phyloP scores from a whole-genome alignment of 2,797 vertebrate species.

The Myotis findleyi region DNA sequence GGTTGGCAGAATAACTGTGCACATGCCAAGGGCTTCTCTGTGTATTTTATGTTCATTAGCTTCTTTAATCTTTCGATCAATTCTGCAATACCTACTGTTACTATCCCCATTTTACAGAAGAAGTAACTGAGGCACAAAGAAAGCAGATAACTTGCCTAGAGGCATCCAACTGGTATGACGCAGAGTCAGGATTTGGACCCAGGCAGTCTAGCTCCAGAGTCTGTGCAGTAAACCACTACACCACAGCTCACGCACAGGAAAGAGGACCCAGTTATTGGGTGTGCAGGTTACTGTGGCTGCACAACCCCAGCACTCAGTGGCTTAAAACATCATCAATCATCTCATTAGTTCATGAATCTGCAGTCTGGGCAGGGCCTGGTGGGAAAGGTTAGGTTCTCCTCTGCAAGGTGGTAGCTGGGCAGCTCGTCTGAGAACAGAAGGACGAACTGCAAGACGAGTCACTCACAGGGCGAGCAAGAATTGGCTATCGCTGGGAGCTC shows the following conservation, averaged over 20 bases:
- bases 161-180: not conserved
- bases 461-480: not conserved
- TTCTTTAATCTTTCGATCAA: not conserved
- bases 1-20: not conserved
- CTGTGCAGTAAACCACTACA: not conserved
- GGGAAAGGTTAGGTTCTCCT: not conserved
- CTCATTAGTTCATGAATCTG: not conserved
- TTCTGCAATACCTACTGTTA: not conserved
- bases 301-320: not conserved
- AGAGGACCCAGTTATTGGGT: not conserved
- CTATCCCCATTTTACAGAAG: not conserved
- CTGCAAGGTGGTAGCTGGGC: not conserved
- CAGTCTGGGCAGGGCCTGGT: not conserved
- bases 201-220: not conserved
- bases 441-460: not conserved
- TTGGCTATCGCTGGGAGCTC: not conserved
- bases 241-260: not conserved
- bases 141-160: not conserved
- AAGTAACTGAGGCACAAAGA: not conserved
- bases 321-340: not conserved
- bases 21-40: not conserved
- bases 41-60: not conserved
- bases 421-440: not conserved
- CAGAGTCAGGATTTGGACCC: not conserved
- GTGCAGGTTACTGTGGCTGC: not conserved